A percentile compares a stretch with the other conserved stretches of the same genome.
These are phyloP conservation scores for Ferrisia virgata DNA, from an alignment of 2,888 invertebrate genomes.

Conservation along the genomic window DNA sequence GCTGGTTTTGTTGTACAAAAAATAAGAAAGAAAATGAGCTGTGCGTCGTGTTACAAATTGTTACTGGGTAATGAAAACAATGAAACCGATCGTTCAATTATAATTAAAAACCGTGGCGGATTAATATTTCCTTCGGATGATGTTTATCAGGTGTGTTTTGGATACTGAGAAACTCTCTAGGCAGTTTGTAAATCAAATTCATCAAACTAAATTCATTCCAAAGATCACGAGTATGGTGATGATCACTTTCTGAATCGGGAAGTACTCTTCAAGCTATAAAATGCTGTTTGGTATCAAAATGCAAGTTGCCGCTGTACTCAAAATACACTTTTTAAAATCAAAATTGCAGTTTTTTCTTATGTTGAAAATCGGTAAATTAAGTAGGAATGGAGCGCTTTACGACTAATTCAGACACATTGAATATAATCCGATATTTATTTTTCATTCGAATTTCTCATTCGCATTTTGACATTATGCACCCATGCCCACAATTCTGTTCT, in stretches of 20 bases:
- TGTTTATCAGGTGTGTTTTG: neutral
- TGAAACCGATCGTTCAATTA: neutral
- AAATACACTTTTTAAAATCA: no score
- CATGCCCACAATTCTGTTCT: no score
- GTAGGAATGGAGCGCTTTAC: no score
- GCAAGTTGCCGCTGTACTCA: no score
- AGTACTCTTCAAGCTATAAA: no score
- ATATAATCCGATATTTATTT: no score
- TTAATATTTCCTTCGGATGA: neutral
- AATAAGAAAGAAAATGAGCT: neutral
- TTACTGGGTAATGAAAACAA: neutral
- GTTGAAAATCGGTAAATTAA: no score
- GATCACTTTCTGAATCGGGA: neutral
- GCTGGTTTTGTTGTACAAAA: neutral
- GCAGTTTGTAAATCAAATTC: neutral
- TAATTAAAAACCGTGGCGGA: neutral
- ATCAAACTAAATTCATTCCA: neutral
- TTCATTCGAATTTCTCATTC: no score
- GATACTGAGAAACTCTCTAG: neutral
- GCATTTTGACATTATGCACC: no score
- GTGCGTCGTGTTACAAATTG: neutral
- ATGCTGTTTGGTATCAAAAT: no score
- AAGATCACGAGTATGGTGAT: neutral
- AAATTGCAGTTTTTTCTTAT: no score
- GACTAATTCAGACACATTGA: no score